Base-by-base conservation (phyloP, 2,113 vertebrate species). In the Myrmecobius fasciatus region DNA sequence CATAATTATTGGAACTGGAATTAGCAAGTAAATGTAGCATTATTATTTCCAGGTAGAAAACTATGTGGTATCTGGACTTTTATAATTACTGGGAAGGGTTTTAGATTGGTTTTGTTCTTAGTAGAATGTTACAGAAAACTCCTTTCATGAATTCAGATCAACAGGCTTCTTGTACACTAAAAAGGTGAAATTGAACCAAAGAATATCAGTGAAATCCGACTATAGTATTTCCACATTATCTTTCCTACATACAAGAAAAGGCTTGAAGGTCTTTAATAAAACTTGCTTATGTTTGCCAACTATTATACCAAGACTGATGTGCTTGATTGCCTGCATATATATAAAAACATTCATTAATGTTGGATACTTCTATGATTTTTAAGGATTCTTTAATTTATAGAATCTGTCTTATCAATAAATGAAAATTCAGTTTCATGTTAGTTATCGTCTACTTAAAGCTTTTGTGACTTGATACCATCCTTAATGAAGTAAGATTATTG, bases 381-480 rank as follows among this genome's bases (percentile, higher is more conserved):
- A 89, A 88, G 91, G 89, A 31, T 96, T 75, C 31, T 95, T 97
- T 90, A 91, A 67, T 95, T 93, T 56, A 83, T 36, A 31, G 91
- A 94, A 51, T 52, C 47, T 93, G 88, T n/a, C 49, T 9, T 25
- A 94, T 88, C 47, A 95, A 92, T 92, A 22, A 94, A 48, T 91
- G 28, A 56, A 94, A 83, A 56, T 96, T 95, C 91, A 51, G 89
- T 94, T 96, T 52, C 89, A 28, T 36, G 88, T 52, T 90, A 49
- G n/a, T 95, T 94, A 95, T 89, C 31, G 53, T 22, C 31, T 93
- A 92, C 56, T 96, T 95, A 89, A 52, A 47, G 2, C 17, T 89
- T 97, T 97, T 95, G 89, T 96, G 95, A 92, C 95, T 91, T 97
- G 48, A 90, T 56, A 96, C 91, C 94, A 95, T 75, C 96, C 88